These are phyloP conservation scores for Epicauta chinensis DNA, from an alignment of 1,140 invertebrate species.

Conservation along the genomic window DNA sequence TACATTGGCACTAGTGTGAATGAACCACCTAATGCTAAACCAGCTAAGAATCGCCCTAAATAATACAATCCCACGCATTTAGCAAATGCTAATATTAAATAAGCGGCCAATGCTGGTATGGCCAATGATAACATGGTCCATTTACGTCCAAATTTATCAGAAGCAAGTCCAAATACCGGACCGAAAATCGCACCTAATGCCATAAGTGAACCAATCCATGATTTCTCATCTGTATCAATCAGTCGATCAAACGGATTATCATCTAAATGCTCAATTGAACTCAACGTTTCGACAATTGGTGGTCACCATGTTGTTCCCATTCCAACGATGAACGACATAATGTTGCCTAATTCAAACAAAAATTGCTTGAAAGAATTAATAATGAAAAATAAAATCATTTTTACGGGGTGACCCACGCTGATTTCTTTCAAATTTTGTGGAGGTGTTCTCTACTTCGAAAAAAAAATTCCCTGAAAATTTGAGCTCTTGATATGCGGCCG, in stretches of 20 bases:
- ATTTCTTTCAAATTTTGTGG: no score
- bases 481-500: no score
- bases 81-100: conserved; percentile 4
- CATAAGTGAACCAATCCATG: conserved; percentile 76
- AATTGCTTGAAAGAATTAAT: no score
- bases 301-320: conserved; percentile 66
- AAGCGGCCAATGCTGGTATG: neutral
- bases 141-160: conserved; percentile 30
- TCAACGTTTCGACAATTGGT: conserved; percentile 52
- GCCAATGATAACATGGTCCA: neutral
- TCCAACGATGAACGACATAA: conserved; percentile 54
- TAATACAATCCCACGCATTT: neutral
- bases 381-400: no score
- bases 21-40: neutral
- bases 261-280: neutral
- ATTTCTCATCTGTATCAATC: conserved; percentile 45
- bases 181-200: conserved; percentile 65
- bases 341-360: conserved; percentile 56
- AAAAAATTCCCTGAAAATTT: no score
- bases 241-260: conserved; percentile 26
- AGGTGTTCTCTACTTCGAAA: no score
- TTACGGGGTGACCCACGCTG: no score
- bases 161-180: conserved; percentile 34
- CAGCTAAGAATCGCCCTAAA: conserved; percentile 3
- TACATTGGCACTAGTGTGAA: conserved; percentile 1